phyloP scores from a whole-genome alignment of 2,797 vertebrate species.

The Enteromius mattozi region DNA sequence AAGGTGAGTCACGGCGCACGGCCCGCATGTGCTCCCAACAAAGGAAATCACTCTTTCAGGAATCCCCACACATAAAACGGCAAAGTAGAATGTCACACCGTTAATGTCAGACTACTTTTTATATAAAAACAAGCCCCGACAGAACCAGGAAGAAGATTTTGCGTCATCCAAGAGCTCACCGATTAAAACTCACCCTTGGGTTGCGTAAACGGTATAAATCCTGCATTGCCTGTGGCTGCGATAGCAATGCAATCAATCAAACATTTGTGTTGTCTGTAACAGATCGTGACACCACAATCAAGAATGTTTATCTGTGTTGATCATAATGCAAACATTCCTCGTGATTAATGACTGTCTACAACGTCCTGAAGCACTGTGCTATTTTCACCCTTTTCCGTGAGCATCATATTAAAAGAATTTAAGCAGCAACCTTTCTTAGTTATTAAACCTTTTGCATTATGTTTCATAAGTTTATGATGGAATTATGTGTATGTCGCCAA shows the following conservation, averaged over 20 bases:
- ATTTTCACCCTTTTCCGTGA: not conserved
- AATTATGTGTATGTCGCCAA: not conserved
- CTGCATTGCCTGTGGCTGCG: not conserved
- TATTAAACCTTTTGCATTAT: not conserved
- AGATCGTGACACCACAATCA: constrained; percentile 10
- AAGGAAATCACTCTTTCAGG: constrained; percentile 46
- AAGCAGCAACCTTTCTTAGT: not conserved
- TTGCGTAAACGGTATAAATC: not conserved
- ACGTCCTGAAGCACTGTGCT: not conserved
- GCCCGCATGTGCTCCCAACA: constrained; percentile 24
- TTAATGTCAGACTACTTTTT: constrained; percentile 14
- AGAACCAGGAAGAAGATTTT: constrained; percentile 5
- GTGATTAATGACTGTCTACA: constrained; percentile 5
- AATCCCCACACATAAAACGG: constrained; percentile 41
- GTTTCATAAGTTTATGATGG: not conserved
- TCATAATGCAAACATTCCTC: constrained; percentile 16
- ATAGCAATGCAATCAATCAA: constrained; percentile 21
- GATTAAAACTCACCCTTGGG: not conserved
- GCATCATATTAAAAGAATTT: not conserved
- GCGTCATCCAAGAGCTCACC: not conserved
- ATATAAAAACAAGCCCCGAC: not conserved
- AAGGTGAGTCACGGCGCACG: constrained; percentile 42
- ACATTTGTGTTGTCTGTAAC: constrained; percentile 23
- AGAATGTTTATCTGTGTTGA: constrained; percentile 25
- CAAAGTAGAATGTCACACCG: constrained; percentile 28